Evolutionary conservation across 1,140 invertebrate genomes (phyloP), one percentile per base, ranked within the genome.

Genomic region (Drosophila pachea): DNA sequence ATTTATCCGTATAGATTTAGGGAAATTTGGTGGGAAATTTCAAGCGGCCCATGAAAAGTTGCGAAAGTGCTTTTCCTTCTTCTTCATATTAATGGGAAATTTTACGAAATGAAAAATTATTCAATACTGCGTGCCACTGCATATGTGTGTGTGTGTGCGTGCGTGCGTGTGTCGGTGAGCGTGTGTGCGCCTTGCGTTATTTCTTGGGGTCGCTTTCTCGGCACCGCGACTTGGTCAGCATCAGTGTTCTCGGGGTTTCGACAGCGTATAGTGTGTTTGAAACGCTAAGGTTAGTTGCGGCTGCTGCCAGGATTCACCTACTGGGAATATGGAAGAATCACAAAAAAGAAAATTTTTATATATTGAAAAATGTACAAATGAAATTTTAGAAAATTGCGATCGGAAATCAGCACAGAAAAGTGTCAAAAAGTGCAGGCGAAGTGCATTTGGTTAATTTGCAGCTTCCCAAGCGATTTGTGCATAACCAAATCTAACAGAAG

Each of bases 161-260:
- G 48, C 49, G 54, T 58, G 48, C 38, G 48, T 56, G 7, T 36
- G 29, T 71, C 47, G 54, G 67, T 72, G 40, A 62, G 49, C 68
- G 62, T 74, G 76, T 63, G 66, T 66, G 56, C 50, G 66, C 55
- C 66, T 72, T 67, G 78, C 73, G 66, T 84, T 61, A 72, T 74
- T 60, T 68, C 69, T 74, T 78, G 78, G 68, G 79, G 76, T 76
- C 76, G 78, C 84, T 84, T 87, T 79, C 74, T 81, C 73, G 74
- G 78, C 70, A 77, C 68, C 61, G 60, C 78, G 74, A 88, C 69
- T 88, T 82, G 73, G 74, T 79, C 78, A 71, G 71, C 78, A 88
- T 89, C 88, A 89, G 89, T 89, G 89, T 89, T 89, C 88, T 89
- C 89, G 89, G 88, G 88, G 88, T 89, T 89, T 89, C 88, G 83